phyloP scores from a whole-genome alignment of 2,888 invertebrate genomes.

The Diachrysia chrysitis region DNA sequence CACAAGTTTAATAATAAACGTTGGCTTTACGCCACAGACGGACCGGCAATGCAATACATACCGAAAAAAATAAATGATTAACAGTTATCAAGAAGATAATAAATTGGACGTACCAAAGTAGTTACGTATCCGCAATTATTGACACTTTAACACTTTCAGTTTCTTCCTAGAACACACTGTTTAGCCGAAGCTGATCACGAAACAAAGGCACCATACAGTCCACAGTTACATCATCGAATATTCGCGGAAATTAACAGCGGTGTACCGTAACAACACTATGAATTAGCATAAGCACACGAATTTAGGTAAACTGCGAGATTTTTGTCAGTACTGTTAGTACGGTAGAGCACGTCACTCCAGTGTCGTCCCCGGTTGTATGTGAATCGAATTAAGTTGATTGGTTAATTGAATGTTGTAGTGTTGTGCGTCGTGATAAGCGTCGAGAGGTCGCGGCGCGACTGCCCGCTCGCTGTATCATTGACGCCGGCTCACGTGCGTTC shows the following conservation, averaged over 20 bases:
- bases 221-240: constrained; percentile 79
- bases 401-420: constrained; percentile 74
- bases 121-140: constrained; percentile 69
- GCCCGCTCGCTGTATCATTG: constrained; percentile 79
- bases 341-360: constrained; percentile 18
- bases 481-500: constrained; percentile 83
- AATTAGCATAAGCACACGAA: constrained; percentile 69
- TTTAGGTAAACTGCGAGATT: constrained; percentile 38
- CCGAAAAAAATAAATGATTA: constrained; percentile 49
- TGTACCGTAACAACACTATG: constrained; percentile 61
- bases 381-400: constrained; percentile 74
- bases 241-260: constrained; percentile 76
- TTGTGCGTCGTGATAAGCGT: constrained; percentile 82
- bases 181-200: constrained; percentile 62
- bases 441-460: constrained; percentile 84
- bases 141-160: constrained; percentile 78
- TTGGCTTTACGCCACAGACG: constrained; percentile 81
- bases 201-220: constrained; percentile 80
- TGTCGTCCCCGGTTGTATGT: constrained; percentile 57
- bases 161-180: constrained; percentile 75
- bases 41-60: constrained; percentile 61
- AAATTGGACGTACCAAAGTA: constrained; percentile 67
- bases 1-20: constrained; percentile 79
- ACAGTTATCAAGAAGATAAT: constrained; percentile 43
- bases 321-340: constrained; percentile 19